Base-by-base conservation (phyloP, 2,113 vertebrate genomes). In the Solenodon paradoxus region DNA sequence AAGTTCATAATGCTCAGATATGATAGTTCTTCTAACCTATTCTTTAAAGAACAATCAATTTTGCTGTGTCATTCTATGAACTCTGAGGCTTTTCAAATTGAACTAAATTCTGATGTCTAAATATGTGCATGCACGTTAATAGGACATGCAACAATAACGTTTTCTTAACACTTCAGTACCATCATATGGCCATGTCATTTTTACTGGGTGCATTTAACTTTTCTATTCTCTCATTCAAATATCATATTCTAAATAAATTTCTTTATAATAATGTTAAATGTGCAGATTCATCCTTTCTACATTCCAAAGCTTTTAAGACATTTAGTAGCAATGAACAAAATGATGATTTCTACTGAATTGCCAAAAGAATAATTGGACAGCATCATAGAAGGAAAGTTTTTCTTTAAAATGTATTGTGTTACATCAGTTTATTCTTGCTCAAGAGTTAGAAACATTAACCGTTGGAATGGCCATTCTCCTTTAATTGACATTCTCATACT, bases 1-100 rank as follows among this genome's bases (percentile, higher is more conserved):
- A 0, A 0, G 1, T 88, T 86, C 88, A 85, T 78, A 88, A 96
- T 92, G 47, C 53, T 95, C n/a, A 92, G 47, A 71, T 75, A 81
- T 32, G 51, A 92, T 80, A 94, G 47, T 90, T 95, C 69, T 82
- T 64, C 74, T 92, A 95, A 95, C 15, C 64, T 28, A 85, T 97
- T 98, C 94, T 96, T 59, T 81, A 95, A 61, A 85, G 20, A 94
- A 22, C 17, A 94, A 97, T 96, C 82, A 90, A 64, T 97, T 98
- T 97, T 96, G 63, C 80, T 97, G 17, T 87, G 79, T 96, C 55
- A 93, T 26, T 68, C 95, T 90, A 87, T 88, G 77, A 47, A 64
- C 12, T 0, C 0, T 81, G 5, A 90, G n/a, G 77, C 0, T 38
- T 17, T 71, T 77, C 47, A 96, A 89, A 95, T 72, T 5, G 1